Evolutionary conservation across 2,113 vertebrate genomes (phyloP).

Genomic region (Nannospalax galili): DNA sequence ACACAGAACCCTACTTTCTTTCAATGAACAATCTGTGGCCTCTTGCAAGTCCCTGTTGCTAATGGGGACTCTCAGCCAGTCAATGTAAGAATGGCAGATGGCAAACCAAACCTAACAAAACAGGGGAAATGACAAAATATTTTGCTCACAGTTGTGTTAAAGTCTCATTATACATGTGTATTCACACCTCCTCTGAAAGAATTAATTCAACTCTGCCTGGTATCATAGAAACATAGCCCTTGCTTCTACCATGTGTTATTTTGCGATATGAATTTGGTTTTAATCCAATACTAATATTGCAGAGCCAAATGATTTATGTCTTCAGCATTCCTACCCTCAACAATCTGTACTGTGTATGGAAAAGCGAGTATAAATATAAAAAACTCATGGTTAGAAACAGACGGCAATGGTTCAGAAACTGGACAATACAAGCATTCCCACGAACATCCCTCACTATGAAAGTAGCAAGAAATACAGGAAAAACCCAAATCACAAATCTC

Average conservation of each 20-base stretch:
- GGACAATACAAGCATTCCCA: neutral
- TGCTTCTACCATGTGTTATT: conserved; percentile 78
- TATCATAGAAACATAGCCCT: conserved; percentile 69
- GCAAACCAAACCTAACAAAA: conserved; percentile 75
- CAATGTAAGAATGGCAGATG: conserved; percentile 75
- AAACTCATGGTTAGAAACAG: conserved; percentile 31
- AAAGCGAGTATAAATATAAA: conserved; percentile 38
- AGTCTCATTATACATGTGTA: conserved; percentile 77
- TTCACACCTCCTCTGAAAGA: conserved; percentile 80
- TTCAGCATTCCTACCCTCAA: conserved; percentile 61
- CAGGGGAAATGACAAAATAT: conserved; percentile 79
- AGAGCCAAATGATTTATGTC: conserved; percentile 72
- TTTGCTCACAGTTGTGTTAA: conserved; percentile 80
- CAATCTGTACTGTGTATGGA: conserved; percentile 39
- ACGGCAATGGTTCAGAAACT: neutral
- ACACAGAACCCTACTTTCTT: neutral
- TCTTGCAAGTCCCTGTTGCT: conserved; percentile 54
- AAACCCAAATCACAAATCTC: neutral
- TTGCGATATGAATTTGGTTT: conserved; percentile 74
- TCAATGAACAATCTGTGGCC: conserved; percentile 14
- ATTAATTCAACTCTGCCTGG: conserved; percentile 75
- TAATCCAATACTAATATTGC: conserved; percentile 73
- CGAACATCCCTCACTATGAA: neutral
- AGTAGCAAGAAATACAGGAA: neutral
- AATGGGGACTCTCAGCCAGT: conserved; percentile 51